Conservation (phyloP, 2,888 invertebrate genomes). For the Neoascia interrupta region DNA sequence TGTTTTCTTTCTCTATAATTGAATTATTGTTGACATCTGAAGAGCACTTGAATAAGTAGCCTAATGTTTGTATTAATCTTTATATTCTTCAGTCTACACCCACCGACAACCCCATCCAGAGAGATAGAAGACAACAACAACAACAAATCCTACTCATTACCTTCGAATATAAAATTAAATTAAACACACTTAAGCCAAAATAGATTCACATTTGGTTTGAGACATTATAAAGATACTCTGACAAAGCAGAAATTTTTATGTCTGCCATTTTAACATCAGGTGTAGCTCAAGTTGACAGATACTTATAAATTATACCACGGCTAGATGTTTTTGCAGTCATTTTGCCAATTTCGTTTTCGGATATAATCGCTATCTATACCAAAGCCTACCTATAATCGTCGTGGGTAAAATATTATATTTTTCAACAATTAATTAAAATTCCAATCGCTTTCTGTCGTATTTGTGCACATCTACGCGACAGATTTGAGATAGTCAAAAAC, state of each 20-base stretch:
- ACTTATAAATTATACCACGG: too few relatives aligned
- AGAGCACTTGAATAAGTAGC: background rate
- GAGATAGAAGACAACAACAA: too few relatives aligned
- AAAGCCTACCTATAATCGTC: background rate
- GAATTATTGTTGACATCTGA: background rate
- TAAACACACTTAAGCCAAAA: slow-evolving; percentile 24
- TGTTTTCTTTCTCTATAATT: too few relatives aligned
- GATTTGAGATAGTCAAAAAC: too few relatives aligned
- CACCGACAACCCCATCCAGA: slow-evolving; percentile 6
- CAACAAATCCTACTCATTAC: slow-evolving; percentile 22
- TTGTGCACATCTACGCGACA: background rate
- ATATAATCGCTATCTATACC: too few relatives aligned
- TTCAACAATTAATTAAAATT: slow-evolving; percentile 32
- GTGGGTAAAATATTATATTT: slow-evolving; percentile 15
- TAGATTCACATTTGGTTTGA: slow-evolving; percentile 14
- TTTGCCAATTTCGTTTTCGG: too few relatives aligned
- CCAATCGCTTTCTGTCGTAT: background rate
- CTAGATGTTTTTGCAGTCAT: too few relatives aligned
- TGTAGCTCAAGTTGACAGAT: too few relatives aligned
- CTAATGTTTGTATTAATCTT: slow-evolving; percentile 22
- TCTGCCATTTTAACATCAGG: too few relatives aligned
- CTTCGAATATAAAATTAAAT: slow-evolving; percentile 8
- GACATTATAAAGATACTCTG: too few relatives aligned
- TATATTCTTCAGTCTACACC: slow-evolving; percentile 33
- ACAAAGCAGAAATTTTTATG: too few relatives aligned